These are phyloP conservation scores for Condylura cristata DNA, from an alignment of 2,113 vertebrate species.

Conservation along the genomic window DNA sequence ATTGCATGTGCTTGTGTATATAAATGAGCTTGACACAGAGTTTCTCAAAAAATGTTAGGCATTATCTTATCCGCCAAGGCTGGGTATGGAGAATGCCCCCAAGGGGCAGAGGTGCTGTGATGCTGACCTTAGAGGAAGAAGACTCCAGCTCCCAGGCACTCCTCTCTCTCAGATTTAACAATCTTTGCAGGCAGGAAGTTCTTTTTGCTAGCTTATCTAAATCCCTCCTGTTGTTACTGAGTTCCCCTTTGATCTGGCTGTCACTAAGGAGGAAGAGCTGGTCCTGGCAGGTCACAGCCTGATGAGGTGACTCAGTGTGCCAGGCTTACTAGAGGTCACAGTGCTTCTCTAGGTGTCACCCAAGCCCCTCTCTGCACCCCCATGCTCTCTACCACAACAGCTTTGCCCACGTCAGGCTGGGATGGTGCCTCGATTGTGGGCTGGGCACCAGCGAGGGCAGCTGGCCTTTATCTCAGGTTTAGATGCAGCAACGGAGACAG, in stretches of 20 bases:
- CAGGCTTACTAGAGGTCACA: neutral
- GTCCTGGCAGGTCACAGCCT: neutral
- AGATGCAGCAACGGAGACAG: neutral
- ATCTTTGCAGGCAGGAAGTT: conserved; percentile 29
- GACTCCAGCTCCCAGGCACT: neutral
- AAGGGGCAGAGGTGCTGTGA: neutral
- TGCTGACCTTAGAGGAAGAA: neutral
- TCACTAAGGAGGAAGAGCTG: neutral
- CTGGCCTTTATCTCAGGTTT: neutral
- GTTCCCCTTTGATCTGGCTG: conserved; percentile 44
- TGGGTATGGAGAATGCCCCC: neutral
- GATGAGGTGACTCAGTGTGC: neutral
- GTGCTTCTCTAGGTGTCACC: neutral
- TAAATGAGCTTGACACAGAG: neutral
- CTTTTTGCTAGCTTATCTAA: conserved; percentile 26
- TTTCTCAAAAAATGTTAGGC: neutral
- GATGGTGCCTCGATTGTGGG: neutral
- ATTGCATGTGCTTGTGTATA: accelerated
- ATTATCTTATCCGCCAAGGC: neutral
- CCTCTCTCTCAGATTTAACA: neutral
- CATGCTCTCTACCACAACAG: neutral
- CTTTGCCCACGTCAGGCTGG: too few relatives aligned
- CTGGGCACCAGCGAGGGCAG: neutral
- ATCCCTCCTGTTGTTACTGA: neutral
- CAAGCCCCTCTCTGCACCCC: neutral